Evolutionary conservation across 2,888 invertebrate genomes (phyloP).

Genomic region (Hydraecia micacea): DNA sequence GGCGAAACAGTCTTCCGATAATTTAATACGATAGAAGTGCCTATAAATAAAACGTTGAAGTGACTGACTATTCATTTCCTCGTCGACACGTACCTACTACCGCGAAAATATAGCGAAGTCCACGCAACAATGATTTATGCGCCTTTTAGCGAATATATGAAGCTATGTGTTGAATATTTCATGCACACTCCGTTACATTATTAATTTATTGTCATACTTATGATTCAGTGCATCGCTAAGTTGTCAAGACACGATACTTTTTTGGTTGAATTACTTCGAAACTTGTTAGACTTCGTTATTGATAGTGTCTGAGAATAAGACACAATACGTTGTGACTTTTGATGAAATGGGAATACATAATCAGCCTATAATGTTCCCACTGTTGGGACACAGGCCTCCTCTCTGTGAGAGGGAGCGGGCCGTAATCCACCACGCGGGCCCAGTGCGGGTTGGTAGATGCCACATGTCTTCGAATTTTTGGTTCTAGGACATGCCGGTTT

Average conservation of each 20-base stretch:
- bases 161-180: slow-evolving; percentile 50
- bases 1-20: not conserved
- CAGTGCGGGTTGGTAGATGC: too few relatives aligned
- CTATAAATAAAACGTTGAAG: slow-evolving; percentile 46
- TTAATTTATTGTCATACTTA: slow-evolving; percentile 57
- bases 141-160: slow-evolving; percentile 55
- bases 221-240: slow-evolving; percentile 35
- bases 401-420: too few relatives aligned
- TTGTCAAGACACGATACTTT: slow-evolving; percentile 6
- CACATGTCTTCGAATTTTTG: too few relatives aligned
- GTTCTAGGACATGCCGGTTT: too few relatives aligned
- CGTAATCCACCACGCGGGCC: too few relatives aligned
- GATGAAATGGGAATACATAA: not conserved
- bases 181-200: slow-evolving; percentile 58
- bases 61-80: slow-evolving; percentile 47
- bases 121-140: slow-evolving; percentile 53
- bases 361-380: too few relatives aligned
- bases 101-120: slow-evolving; percentile 45
- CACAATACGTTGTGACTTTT: slow-evolving; percentile 1
- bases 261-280: not conserved
- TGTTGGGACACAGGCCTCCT: too few relatives aligned
- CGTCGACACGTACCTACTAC: slow-evolving; percentile 36
- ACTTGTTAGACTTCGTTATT: slow-evolving; percentile 7
- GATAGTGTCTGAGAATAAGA: not conserved
- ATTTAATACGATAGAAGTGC: slow-evolving; percentile 38